phyloP scores from a whole-genome alignment of 2,888 invertebrate species.

The Tachina grossa region DNA sequence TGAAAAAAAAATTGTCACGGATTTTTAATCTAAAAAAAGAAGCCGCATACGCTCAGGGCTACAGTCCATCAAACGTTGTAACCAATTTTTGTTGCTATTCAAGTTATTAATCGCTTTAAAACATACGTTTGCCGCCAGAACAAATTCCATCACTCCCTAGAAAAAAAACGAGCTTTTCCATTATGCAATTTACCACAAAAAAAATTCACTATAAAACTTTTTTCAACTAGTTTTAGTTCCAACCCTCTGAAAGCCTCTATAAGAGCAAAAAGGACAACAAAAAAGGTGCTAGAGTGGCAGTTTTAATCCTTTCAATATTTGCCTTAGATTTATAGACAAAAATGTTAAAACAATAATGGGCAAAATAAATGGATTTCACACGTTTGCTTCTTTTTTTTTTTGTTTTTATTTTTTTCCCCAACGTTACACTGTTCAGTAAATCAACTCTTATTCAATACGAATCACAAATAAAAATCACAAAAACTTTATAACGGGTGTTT shows the following conservation, averaged over 20 bases:
- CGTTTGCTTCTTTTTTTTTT: slow-evolving; percentile 7
- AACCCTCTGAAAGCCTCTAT: not conserved
- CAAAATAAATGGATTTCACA: slow-evolving; percentile 58
- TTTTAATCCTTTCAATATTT: slow-evolving; percentile 62
- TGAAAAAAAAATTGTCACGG: not conserved
- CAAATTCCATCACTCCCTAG: not conserved
- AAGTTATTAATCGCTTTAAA: slow-evolving; percentile 57
- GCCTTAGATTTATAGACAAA: slow-evolving; percentile 56
- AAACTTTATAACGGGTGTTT: too few species aligned
- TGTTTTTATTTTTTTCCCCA: not conserved
- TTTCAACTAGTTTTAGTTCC: not conserved
- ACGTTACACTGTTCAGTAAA: slow-evolving; percentile 21
- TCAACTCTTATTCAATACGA: slow-evolving; percentile 23
- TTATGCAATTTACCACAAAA: slow-evolving; percentile 15
- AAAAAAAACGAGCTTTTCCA: slow-evolving; percentile 9
- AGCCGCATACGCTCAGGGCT: not conserved
- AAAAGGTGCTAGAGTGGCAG: slow-evolving; percentile 20
- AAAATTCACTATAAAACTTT: not conserved
- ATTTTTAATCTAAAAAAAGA: not conserved
- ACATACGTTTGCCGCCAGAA: slow-evolving; percentile 37
- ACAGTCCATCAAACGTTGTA: slow-evolving; percentile 38
- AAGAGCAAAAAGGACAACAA: not conserved
- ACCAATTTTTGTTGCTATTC: slow-evolving; percentile 32
- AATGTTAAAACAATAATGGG: slow-evolving; percentile 54
- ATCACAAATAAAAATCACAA: slow-evolving; percentile 10